phyloP scores from a whole-genome alignment of 2,888 invertebrate genomes.

The Xestia c-nigrum region DNA sequence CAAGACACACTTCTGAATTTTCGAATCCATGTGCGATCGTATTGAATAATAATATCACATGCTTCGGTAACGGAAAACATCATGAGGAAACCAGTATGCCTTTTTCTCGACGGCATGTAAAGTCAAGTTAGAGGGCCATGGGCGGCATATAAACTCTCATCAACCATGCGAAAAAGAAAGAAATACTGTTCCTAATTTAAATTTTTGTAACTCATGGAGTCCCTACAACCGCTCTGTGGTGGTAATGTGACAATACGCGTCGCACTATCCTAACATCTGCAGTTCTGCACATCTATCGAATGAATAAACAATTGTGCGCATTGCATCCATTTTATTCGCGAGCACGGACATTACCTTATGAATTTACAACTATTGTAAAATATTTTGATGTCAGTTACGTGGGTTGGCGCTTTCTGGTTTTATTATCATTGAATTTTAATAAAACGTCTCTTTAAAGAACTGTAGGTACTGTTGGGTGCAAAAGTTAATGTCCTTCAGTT shows the following conservation, averaged over 20 bases:
- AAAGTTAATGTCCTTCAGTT: background rate
- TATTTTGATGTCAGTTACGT: conserved; percentile 66
- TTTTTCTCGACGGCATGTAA: too few relatives aligned
- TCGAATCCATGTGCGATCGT: too few relatives aligned
- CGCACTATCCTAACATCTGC: conserved; percentile 58
- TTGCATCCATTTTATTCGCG: conserved; percentile 64
- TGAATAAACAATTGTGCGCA: conserved; percentile 69
- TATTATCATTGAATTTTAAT: conserved; percentile 63
- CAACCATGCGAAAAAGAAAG: too few relatives aligned
- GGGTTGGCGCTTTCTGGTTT: conserved; percentile 53
- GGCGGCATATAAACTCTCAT: too few relatives aligned
- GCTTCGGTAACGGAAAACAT: too few relatives aligned
- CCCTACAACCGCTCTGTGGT: conserved; percentile 43
- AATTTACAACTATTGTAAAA: conserved; percentile 72
- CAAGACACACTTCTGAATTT: too few relatives aligned
- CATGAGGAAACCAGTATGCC: too few relatives aligned
- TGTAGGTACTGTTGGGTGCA: background rate
- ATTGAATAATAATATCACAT: too few relatives aligned
- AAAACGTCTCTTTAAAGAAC: conserved; percentile 40
- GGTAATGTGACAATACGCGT: conserved; percentile 62
- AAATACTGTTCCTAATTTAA: background rate
- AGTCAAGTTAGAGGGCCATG: too few relatives aligned
- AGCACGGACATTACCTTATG: conserved; percentile 67
- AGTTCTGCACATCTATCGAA: conserved; percentile 66
- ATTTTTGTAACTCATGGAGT: conserved; percentile 42